Base-by-base conservation (phyloP, 2,113 vertebrate genomes). In the Semicossyphus pulcher region DNA sequence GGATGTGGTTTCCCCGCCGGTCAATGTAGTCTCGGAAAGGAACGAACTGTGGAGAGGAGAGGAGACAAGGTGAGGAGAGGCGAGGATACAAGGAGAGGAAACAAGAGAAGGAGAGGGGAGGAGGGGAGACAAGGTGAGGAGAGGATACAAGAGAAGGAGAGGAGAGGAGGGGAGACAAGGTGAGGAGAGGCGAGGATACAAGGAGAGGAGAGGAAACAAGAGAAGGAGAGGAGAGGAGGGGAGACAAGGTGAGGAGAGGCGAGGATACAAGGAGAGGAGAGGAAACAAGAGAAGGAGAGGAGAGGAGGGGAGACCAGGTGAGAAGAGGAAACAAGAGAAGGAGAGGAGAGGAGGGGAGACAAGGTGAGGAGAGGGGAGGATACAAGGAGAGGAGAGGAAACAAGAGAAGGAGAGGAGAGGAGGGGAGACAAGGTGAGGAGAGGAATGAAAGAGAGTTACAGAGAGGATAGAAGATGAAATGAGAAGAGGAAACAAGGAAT, bases 11-110 rank as follows among this genome's bases (percentile, higher is more conserved):
- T 62, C 98, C 97, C 12, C 95, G 94, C 81, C 95, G 93, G 89
- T 99, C 97, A 36, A 99, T 94, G 81, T 99, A 99, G 86, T 99
- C 98, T 62, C 98, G 92, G 93, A 99, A 99, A 0, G 98, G 98
- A 62, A 99, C 98, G 49, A 99, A 99, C 98, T 99, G 66, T 65
- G 64, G 81, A 11, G 37, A 58, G 12, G 21, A 18, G 14, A 42
- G 10, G 12, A 25, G 7, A 8, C n/a, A 12, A 32, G 3, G 2
- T 15, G 39, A 53, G 18, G 14, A 42, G n/a, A 34, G 7, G 9
- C 39, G 42, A 26, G 10, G 26, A 39, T 0, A n/a, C 15, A 4
- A 39, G 10, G 8, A 4, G 16, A 59, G 4, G 2, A 31, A 16
- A 8, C 1, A 18, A 8, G 14, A 52, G 15, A 28, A 57, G 15